These are phyloP conservation scores for Diaprepes abbreviatus DNA, from an alignment of 2,888 invertebrate genomes.

Conservation along the genomic window DNA sequence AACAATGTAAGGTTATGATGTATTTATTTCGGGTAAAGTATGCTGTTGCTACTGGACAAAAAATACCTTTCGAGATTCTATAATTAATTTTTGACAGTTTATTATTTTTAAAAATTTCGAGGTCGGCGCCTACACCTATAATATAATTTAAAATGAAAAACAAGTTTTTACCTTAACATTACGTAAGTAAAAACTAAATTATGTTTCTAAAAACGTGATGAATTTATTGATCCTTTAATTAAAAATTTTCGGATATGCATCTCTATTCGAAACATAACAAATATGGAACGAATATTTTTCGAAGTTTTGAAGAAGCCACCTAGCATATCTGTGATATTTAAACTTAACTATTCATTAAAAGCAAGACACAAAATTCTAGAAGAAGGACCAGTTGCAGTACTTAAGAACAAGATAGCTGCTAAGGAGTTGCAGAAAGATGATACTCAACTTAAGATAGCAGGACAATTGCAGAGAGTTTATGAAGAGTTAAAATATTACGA, in stretches of 20 bases:
- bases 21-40: no score
- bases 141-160: background rate
- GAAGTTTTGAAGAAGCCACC: constrained; percentile 3
- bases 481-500: constrained; percentile 74
- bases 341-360: constrained; percentile 49
- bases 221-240: background rate
- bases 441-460: constrained; percentile 80
- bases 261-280: background rate
- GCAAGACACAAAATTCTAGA: constrained; percentile 44
- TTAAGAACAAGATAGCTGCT: constrained; percentile 72
- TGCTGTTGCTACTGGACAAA: background rate
- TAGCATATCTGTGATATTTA: constrained; percentile 12
- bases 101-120: background rate
- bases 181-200: constrained; percentile 1
- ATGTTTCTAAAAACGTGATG: background rate
- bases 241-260: background rate
- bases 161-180: background rate
- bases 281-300: constrained; percentile 4
- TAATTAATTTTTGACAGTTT: background rate
- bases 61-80: background rate
- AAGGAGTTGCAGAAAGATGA: constrained; percentile 77
- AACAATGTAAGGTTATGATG: no score
- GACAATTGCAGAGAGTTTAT: constrained; percentile 78
- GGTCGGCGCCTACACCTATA: background rate
- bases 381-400: constrained; percentile 61